Conservation (phyloP, 2,797 vertebrate genomes). For the Oryzias dopingdopingensis region DNA sequence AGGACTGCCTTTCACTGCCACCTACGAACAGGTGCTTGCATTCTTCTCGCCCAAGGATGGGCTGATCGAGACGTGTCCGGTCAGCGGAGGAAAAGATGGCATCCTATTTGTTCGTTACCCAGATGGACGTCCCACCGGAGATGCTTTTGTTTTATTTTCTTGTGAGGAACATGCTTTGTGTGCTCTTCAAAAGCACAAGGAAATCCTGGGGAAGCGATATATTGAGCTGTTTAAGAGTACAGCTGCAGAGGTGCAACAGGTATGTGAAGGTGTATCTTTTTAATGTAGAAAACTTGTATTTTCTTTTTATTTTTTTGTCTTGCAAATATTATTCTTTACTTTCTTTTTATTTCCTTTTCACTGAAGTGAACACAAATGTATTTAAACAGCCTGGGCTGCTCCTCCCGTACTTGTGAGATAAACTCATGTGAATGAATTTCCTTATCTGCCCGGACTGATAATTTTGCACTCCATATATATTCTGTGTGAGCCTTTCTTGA, state of each 20-base stretch:
- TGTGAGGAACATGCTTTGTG: slow-evolving; percentile 93
- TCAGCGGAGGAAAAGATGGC: slow-evolving; percentile 87
- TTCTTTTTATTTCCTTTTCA: slow-evolving; percentile 32
- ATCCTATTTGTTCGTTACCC: slow-evolving; percentile 96
- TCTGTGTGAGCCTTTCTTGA: slow-evolving; percentile 18
- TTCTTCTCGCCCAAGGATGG: slow-evolving; percentile 82
- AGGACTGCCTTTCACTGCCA: slow-evolving; percentile 94
- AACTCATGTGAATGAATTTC: slow-evolving; percentile 30
- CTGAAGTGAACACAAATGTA: not conserved
- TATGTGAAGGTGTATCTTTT: slow-evolving; percentile 43
- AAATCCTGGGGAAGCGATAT: slow-evolving; percentile 94
- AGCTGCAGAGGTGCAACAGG: slow-evolving; percentile 96
- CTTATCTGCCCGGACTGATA: slow-evolving; percentile 29
- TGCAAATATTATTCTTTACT: not conserved
- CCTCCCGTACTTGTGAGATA: slow-evolving; percentile 1
- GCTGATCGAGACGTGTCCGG: slow-evolving; percentile 76
- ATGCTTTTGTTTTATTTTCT: slow-evolving; percentile 94
- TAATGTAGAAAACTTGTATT: not conserved
- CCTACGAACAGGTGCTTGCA: slow-evolving; percentile 86
- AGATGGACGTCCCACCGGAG: slow-evolving; percentile 93
- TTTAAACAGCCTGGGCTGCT: slow-evolving; percentile 1
- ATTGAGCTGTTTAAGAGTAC: slow-evolving; percentile 98
- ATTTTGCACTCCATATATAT: slow-evolving; percentile 6
- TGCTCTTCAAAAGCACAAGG: slow-evolving; percentile 95
- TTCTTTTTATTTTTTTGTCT: not conserved